Evolutionary conservation across 2,113 vertebrate species (phyloP).

Genomic region (Bucco capensis): DNA sequence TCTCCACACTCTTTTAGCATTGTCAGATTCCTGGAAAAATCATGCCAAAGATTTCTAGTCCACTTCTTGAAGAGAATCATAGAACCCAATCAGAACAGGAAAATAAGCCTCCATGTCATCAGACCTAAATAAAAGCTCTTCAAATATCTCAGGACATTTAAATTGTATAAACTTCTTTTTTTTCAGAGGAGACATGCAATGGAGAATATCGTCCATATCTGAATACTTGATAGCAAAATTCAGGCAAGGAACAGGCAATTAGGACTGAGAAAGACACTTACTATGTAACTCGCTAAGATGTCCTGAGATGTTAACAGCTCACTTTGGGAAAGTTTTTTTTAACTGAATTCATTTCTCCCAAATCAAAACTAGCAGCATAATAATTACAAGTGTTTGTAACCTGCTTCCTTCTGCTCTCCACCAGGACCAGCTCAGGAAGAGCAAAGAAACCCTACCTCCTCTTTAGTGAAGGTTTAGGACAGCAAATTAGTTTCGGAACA

Average conservation of each 20-base stretch:
- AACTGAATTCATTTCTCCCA: background rate
- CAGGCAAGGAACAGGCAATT: background rate
- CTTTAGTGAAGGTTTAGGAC: background rate
- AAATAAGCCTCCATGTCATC: background rate
- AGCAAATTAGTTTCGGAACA: background rate
- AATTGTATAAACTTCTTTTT: background rate
- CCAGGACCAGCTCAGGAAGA: background rate
- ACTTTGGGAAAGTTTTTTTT: background rate
- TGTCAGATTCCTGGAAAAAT: background rate
- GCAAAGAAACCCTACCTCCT: background rate
- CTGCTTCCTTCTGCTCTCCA: background rate
- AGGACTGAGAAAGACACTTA: background rate
- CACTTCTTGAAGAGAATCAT: background rate
- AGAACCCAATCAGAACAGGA: background rate
- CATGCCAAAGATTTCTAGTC: background rate
- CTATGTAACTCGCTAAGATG: accelerated
- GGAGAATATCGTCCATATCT: background rate
- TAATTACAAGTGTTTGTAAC: background rate
- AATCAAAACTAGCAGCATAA: background rate
- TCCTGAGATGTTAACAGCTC: background rate
- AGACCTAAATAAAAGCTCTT: background rate
- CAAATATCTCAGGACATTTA: background rate
- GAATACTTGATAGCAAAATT: background rate
- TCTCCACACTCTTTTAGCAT: background rate
- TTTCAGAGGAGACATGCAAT: background rate